Evolutionary conservation across 2,113 vertebrate genomes (phyloP).

Genomic region (Hiodon alosoides): DNA sequence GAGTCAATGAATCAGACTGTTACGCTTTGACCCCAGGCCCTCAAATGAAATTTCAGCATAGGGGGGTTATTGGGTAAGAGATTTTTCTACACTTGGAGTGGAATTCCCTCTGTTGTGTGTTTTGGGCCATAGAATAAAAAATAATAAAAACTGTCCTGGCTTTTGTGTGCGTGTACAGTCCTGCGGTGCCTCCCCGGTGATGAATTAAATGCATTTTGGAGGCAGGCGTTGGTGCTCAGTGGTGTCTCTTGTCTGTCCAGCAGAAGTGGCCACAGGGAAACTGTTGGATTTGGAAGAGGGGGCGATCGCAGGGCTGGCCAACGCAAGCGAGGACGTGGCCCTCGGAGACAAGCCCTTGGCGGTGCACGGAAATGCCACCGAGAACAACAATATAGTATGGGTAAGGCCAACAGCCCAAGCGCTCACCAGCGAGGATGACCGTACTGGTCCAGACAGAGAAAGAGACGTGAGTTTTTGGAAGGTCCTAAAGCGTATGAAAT

Average conservation of each 20-base stretch:
- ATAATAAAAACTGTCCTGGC: too few species aligned
- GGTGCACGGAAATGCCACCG: slow-evolving; percentile 60
- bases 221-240: background rate
- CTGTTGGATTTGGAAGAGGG: slow-evolving; percentile 82
- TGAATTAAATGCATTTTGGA: background rate
- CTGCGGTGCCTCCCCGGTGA: background rate
- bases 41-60: background rate
- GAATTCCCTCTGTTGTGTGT: too few species aligned
- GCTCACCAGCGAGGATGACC: background rate
- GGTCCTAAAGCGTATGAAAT: background rate
- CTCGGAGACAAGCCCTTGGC: slow-evolving; percentile 50
- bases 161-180: background rate
- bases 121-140: too few species aligned
- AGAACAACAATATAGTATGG: slow-evolving; percentile 85
- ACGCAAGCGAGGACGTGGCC: slow-evolving; percentile 52
- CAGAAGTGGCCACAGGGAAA: slow-evolving; percentile 76
- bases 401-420: slow-evolving; percentile 57
- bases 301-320: slow-evolving; percentile 56
- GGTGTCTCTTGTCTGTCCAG: background rate
- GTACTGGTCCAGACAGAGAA: background rate
- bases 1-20: background rate
- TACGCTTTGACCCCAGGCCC: background rate
- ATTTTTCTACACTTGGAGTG: too few species aligned
- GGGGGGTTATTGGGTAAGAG: too few species aligned
- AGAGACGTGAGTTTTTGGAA: too few species aligned